These are phyloP conservation scores for Calyptommatus sinebrachiatus DNA, from an alignment of 2,113 vertebrate genomes.

Conservation along the genomic window DNA sequence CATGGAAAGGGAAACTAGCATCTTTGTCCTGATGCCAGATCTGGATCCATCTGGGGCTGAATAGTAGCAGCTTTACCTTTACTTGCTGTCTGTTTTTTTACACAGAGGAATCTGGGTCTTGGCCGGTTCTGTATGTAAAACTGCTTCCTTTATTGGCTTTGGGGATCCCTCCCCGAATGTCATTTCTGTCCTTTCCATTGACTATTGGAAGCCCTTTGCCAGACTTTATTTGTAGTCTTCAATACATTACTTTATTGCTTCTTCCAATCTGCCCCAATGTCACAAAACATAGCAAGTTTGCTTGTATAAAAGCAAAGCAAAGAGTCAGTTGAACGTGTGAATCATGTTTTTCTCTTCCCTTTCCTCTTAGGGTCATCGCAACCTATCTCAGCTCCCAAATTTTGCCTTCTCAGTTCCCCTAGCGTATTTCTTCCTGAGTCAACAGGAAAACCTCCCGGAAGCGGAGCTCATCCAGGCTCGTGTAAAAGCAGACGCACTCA, in stretches of 20 bases:
- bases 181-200: background rate
- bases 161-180: background rate
- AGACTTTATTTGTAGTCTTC: background rate
- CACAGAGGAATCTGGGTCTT: too few relatives aligned
- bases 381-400: constrained; percentile 95
- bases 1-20: too few relatives aligned
- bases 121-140: background rate
- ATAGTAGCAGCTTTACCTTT: too few relatives aligned
- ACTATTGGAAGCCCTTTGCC: background rate
- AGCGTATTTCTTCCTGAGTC: constrained; percentile 87
- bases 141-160: background rate
- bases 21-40: background rate
- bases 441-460: constrained; percentile 80
- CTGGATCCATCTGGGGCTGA: background rate
- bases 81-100: too few relatives aligned
- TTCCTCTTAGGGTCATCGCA: constrained; percentile 82
- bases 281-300: background rate
- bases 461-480: constrained; percentile 72
- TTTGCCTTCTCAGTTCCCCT: constrained; percentile 92
- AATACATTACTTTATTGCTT: background rate
- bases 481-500: constrained; percentile 72
- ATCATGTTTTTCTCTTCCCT: background rate
- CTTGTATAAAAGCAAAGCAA: accelerated
- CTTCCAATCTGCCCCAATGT: background rate
- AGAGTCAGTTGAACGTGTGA: background rate